Base-by-base conservation (phyloP, 1,140 invertebrate species). In the Hypsibius dujardini region DNA sequence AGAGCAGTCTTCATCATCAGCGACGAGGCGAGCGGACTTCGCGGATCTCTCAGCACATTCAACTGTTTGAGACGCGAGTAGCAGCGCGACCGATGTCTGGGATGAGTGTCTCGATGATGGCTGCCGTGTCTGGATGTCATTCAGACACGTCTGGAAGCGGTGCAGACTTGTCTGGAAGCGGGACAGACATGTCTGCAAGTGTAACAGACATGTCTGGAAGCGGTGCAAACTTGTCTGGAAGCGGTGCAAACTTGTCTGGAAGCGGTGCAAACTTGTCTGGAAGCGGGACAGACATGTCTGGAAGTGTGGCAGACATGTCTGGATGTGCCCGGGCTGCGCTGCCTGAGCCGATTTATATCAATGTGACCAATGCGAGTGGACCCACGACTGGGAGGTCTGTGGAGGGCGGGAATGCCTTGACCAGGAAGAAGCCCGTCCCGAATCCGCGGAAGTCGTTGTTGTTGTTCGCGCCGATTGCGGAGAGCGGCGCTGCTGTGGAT, bases 31-130 rank as follows among this genome's bases (percentile, higher is more conserved):
- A 67, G 12, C 62, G 62, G 3, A 3, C 12, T 12, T 67, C 62
- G 12, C 12, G 12, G 12, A 67, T 67, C 62, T 67, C 42, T 67
- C 62, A 67, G 62, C 62, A 67, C 3, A 67, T 67, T 42, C 62
- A 67, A 42, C 62, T 67, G 12, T 67, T 67, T 67, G 62, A 67
- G 62, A 67, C 12, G 7, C n/a, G 7, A 7, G n/a, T n/a, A 12
- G 7, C 50, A n/a, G 50, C 50, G 50, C 50, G 7, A n/a, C 7
- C 7, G 7, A 12, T n/a, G 50, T n/a, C 50, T 56, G 50, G 7
- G 7, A 7, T 56, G 7, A 12, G 7, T 56, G 50, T n/a, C n/a
- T n/a, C 7, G 7, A 56, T 7, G 50, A 56, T 56, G 62, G 3
- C 12, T 42, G 3, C 12, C 3, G 62, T 15, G 12, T 7, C 12